Evolutionary conservation across 1,140 invertebrate genomes (phyloP), one percentile per base, ranked within the genome.

Genomic region (Galendromus occidentalis): DNA sequence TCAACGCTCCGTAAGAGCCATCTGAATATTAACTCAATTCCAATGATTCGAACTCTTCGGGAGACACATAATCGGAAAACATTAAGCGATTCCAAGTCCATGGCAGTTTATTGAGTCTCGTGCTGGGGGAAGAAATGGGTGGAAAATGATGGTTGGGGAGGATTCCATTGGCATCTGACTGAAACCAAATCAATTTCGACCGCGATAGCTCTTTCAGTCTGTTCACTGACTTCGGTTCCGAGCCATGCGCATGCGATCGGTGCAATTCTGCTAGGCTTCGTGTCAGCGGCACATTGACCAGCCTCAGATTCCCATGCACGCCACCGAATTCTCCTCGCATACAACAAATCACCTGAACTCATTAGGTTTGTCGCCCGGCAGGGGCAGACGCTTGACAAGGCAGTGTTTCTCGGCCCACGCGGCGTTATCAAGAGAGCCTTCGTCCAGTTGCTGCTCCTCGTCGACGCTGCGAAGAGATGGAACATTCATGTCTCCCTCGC

Each of bases 401-500:
- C 51, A 59, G 22, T 59, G 51, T 22, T 59, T 59, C 33, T 59
- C 51, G 25, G 51, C 51, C 51, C 51, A 59, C 12, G 25, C 51
- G 17, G 51, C 51, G 33, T 59, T 22, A 9, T 59, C 51, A 59
- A 59, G 51, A 17, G 20, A 17, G 14, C 51, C 51, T 33, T 59
- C 51, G 33, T 59, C 33, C 22, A 59, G 25, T 9, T 59, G 51
- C 25, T 59, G 51, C 33, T 59, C 51, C 22, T 59, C 51, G 9
- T 59, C 51, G 51, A 59, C 20, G 14, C 51, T 59, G 51, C 6
- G 33, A 59, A 17, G 20, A n/a, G n/a, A n/a, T n/a, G n/a, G n/a
- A n/a, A n/a, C n/a, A n/a, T n/a, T n/a, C n/a, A n/a, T n/a, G n/a
- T n/a, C n/a, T n/a, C n/a, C n/a, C n/a, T n/a, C n/a, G n/a, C n/a